Evolutionary conservation across 2,797 vertebrate genomes (phyloP).

Genomic region (Melanotaenia maccullochi): DNA sequence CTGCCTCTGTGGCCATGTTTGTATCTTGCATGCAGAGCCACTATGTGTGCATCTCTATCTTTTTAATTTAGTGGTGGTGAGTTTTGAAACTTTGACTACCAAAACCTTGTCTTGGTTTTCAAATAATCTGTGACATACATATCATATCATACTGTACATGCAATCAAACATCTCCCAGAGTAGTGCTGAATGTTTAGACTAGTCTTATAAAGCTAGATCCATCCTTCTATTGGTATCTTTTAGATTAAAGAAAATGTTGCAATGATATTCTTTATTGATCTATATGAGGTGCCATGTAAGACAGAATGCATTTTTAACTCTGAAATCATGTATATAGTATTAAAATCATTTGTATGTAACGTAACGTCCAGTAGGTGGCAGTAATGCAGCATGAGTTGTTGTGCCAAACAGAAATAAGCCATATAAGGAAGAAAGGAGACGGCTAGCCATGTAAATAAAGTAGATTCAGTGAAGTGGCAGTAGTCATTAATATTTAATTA

Average conservation of each 20-base stretch:
- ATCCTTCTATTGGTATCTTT: not conserved
- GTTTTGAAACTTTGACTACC: not conserved
- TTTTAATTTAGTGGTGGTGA: not conserved
- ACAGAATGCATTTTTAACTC: too few relatives aligned
- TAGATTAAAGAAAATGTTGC: too few relatives aligned
- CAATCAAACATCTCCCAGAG: not conserved
- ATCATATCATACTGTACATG: not conserved
- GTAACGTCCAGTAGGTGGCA: not conserved
- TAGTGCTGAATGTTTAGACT: constrained; percentile 1
- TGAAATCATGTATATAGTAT: too few relatives aligned
- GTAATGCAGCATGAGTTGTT: not conserved
- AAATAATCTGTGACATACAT: not conserved
- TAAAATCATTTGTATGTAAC: not conserved
- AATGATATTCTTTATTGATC: too few relatives aligned
- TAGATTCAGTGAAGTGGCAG: not conserved
- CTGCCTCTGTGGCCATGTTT: constrained; percentile 20
- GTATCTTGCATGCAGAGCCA: not conserved
- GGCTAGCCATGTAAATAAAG: not conserved
- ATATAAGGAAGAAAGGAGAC: not conserved
- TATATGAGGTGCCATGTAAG: too few relatives aligned
- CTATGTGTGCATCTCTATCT: constrained; percentile 9
- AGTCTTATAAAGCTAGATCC: too few relatives aligned
- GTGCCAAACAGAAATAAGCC: not conserved
- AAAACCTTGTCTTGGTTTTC: not conserved
- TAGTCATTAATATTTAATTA: not conserved